These are phyloP conservation scores for Threskiornis aethiopicus DNA, from an alignment of 2,797 vertebrate genomes.

Conservation along the genomic window DNA sequence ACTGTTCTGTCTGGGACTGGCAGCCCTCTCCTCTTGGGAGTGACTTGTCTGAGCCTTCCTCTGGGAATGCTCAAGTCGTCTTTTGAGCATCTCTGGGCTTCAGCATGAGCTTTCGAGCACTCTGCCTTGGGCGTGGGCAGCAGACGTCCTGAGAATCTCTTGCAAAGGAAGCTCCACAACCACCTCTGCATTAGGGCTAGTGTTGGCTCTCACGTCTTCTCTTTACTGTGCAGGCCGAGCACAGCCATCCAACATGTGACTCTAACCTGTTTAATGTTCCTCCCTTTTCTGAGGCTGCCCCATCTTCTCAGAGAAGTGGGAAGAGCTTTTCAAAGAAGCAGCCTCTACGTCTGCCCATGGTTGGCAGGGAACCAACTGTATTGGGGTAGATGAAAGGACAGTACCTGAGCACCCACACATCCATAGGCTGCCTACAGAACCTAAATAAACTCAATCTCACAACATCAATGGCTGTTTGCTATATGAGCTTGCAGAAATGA, in stretches of 20 bases:
- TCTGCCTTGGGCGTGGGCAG: not conserved
- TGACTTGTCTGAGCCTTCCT: not conserved
- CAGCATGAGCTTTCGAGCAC: not conserved
- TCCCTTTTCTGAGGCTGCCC: not conserved
- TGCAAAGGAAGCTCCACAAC: not conserved
- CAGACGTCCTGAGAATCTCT: not conserved
- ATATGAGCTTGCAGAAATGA: not conserved
- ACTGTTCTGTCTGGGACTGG: not conserved
- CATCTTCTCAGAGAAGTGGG: not conserved
- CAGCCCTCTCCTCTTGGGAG: not conserved
- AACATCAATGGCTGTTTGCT: not conserved
- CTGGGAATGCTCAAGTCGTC: not conserved
- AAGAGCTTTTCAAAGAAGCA: not conserved
- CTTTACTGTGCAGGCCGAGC: not conserved
- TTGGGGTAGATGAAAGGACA: accelerated
- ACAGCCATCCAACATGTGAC: not conserved
- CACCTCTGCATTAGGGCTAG: not conserved
- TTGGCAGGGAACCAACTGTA: not conserved
- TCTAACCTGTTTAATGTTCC: not conserved
- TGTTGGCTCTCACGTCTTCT: not conserved
- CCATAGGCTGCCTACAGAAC: not conserved
- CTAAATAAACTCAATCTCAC: not conserved
- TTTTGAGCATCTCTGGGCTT: not conserved
- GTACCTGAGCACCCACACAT: not conserved
- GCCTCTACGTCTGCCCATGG: not conserved